Conservation (phyloP, 2,888 invertebrate species). For the Leuctra nigra region DNA sequence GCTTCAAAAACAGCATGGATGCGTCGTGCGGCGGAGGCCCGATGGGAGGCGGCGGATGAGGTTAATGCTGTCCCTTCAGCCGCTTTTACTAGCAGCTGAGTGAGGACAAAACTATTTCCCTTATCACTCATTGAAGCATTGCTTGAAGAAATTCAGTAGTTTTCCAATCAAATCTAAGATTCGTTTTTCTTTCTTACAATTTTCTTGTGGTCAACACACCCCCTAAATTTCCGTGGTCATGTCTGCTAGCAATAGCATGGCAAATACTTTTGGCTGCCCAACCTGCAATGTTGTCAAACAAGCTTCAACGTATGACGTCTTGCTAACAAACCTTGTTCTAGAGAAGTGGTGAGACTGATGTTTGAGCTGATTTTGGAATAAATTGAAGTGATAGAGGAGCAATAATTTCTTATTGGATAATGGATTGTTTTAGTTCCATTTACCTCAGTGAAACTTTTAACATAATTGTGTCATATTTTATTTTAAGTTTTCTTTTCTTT, state of each 20-base stretch:
- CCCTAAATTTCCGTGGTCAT: too few relatives aligned
- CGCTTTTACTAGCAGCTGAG: not conserved
- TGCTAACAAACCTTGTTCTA: not conserved
- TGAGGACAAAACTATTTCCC: not conserved
- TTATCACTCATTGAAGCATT: not conserved
- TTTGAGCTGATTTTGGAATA: too few relatives aligned
- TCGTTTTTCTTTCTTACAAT: not conserved
- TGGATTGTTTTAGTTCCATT: too few relatives aligned
- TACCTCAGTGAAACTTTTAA: too few relatives aligned
- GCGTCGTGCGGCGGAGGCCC: conserved; percentile 10
- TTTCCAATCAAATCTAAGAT: too few relatives aligned
- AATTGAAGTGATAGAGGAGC: too few relatives aligned
- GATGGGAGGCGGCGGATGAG: conserved; percentile 24
- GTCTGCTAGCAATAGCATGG: too few relatives aligned
- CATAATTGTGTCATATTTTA: too few relatives aligned
- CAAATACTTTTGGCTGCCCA: too few relatives aligned
- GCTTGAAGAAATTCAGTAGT: not conserved
- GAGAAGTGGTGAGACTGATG: conserved; percentile 1
- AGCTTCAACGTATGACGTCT: not conserved
- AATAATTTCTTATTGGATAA: too few relatives aligned
- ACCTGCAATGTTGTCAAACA: too few relatives aligned
- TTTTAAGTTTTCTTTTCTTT: too few relatives aligned
- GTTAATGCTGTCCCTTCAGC: conserved; percentile 9
- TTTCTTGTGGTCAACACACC: not conserved
- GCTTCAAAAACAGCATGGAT: conserved; percentile 20